Evolutionary conservation across 2,888 invertebrate genomes (phyloP).

Genomic region (Agrochola macilenta): DNA sequence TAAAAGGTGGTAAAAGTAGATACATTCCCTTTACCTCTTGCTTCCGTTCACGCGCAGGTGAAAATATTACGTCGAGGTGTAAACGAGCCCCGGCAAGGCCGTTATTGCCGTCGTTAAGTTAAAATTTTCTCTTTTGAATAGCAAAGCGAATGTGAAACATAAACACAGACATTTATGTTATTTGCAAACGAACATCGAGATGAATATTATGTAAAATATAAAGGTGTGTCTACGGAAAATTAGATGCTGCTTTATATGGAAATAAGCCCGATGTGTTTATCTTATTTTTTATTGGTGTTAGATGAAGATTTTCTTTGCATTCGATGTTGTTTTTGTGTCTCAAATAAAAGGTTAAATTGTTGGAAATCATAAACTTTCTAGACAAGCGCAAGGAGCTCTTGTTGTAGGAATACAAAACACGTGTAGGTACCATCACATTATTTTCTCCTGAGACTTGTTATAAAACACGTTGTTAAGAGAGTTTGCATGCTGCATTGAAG

Average conservation of each 20-base stretch:
- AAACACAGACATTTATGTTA: conserved; percentile 83
- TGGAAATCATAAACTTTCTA: conserved; percentile 26
- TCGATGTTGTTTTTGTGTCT: conserved; percentile 1
- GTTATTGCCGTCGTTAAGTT: conserved; percentile 86
- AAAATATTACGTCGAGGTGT: conserved; percentile 83
- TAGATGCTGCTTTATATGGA: conserved; percentile 45
- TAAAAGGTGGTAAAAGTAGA: conserved; percentile 72
- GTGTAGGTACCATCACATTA: conserved; percentile 32
- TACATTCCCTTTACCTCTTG: conserved; percentile 75
- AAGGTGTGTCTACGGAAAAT: conserved; percentile 57
- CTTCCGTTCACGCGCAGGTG: conserved; percentile 79
- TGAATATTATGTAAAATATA: conserved; percentile 70
- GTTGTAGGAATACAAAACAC: conserved; percentile 17
- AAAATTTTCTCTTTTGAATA: conserved; percentile 85
- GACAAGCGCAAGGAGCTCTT: conserved; percentile 10
- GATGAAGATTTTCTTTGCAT: conserved; percentile 28
- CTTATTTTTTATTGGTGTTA: conserved; percentile 28
- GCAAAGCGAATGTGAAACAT: conserved; percentile 80
- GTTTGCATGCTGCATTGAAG: conserved; percentile 28
- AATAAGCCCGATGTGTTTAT: conserved; percentile 36
- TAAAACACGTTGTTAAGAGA: conserved; percentile 26
- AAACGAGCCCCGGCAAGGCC: conserved; percentile 81
- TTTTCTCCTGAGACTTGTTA: conserved; percentile 29
- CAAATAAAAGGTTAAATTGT: conserved; percentile 8
- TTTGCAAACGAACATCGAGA: conserved; percentile 80